Base-by-base conservation (phyloP, 2,113 vertebrate genomes). In the Cyanoderma ruficeps region DNA sequence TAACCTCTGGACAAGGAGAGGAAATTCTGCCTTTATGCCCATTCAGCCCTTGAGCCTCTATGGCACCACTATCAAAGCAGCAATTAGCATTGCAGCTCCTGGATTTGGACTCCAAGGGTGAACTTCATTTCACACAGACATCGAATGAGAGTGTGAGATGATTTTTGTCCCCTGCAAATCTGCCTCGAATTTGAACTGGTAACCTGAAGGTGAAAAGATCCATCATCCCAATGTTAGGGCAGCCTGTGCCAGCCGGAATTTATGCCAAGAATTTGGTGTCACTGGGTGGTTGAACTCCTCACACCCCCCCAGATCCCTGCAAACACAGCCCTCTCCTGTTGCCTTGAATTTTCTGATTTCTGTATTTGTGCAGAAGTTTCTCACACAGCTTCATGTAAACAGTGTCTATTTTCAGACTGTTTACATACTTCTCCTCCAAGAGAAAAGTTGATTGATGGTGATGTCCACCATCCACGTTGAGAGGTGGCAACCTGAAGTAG, bases 51-150 rank as follows among this genome's bases (percentile, higher is more conserved):
- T 80, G 59, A 49, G 59, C 35, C 52, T 81, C 61, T 19, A 5
- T 15, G 63, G 25, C 6, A 4, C n/a, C 67, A 47, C 83, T 74
- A 52, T 44, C 82, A 94, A 68, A 72, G 47, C 69, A 70, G 49
- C 81, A 94, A 84, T 93, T 76, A 93, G 88, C 56, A 96, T 70
- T 15, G 5, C 81, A 93, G 50, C 75, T 93, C 85, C 84, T 94
- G 95, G 49, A 93, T 93, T 60, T 87, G 84, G 93, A 87, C 83
- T 93, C 81, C 65, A 67, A 95, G 47, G 59, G 89, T 94, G 94
- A 89, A 18, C 47, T 74, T 83, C 65, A 78, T 93, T 94, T 95
- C 72, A 89, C 39, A 55, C 57, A 95, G 82, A 81, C 69, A 77
- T 4, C 33, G 91, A 92, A 91, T n/a, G 90, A 72, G 50, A 78